These are phyloP conservation scores for Geotrypetes seraphini DNA, from an alignment of 2,797 vertebrate genomes.

Conservation along the genomic window DNA sequence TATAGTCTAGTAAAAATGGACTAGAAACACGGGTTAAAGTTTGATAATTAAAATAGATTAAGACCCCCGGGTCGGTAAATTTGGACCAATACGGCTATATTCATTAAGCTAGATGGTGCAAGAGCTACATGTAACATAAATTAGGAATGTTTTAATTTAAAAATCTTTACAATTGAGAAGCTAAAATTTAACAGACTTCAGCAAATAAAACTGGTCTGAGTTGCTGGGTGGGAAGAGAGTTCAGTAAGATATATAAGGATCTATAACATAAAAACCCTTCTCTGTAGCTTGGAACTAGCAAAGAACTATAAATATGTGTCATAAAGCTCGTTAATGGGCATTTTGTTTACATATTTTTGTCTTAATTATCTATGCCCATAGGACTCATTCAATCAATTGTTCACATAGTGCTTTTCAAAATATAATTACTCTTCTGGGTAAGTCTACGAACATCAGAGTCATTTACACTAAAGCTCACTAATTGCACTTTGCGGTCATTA, in stretches of 20 bases:
- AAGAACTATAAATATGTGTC: constrained; percentile 35
- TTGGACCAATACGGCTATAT: no score
- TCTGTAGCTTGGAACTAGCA: constrained; percentile 16
- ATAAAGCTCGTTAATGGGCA: constrained; percentile 47
- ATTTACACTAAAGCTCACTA: constrained; percentile 60
- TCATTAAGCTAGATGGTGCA: no score
- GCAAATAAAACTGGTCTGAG: no score
- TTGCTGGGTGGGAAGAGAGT: constrained; percentile 1
- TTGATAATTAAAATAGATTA: no score
- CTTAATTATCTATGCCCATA: constrained; percentile 56
- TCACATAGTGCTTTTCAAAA: constrained; percentile 64
- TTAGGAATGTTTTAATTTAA: no score
- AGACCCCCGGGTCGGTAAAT: no score
- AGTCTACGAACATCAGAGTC: constrained; percentile 54
- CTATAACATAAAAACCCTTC: constrained; percentile 6
- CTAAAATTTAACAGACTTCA: no score
- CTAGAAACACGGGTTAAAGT: no score
- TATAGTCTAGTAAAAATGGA: no score
- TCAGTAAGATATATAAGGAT: no score
- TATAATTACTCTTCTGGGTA: constrained; percentile 63
- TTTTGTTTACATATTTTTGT: constrained; percentile 65
- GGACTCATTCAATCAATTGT: constrained; percentile 62
- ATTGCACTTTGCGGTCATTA: constrained; percentile 56
- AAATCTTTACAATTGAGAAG: no score
- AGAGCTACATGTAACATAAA: no score